These are phyloP conservation scores for Yponomeuta sedellus DNA, from an alignment of 2,888 invertebrate species.

Conservation along the genomic window DNA sequence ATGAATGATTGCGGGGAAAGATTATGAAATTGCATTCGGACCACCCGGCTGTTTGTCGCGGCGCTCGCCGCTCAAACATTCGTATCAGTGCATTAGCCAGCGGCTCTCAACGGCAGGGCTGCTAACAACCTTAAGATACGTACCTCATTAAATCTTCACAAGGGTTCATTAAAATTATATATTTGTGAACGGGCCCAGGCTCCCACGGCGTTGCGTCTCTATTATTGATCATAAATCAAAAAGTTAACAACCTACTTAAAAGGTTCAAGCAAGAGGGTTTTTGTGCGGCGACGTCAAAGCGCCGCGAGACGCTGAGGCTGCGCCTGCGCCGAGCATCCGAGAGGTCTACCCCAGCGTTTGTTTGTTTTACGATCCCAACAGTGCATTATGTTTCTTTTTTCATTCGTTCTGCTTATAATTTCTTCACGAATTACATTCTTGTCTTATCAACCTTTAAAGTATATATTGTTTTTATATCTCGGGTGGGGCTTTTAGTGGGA, in stretches of 20 bases:
- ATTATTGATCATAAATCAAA: conserved; percentile 77
- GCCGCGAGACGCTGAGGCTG: conserved; percentile 49
- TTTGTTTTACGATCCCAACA: conserved; percentile 74
- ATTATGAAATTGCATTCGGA: conserved; percentile 39
- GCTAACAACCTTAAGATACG: conserved; percentile 23
- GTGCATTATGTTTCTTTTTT: conserved; percentile 68
- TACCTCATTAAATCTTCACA: conserved; percentile 60
- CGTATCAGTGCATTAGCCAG: conserved; percentile 14
- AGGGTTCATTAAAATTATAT: conserved; percentile 71
- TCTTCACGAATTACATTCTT: conserved; percentile 52
- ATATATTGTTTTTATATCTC: conserved; percentile 32
- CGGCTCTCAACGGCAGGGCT: not conserved
- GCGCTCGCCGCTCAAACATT: not conserved
- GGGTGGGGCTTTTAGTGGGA: conserved; percentile 30
- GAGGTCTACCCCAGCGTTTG: conserved; percentile 61
- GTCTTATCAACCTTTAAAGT: conserved; percentile 52
- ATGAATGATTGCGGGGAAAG: conserved; percentile 25
- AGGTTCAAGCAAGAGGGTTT: conserved; percentile 69
- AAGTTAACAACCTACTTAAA: conserved; percentile 77
- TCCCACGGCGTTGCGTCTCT: conserved; percentile 75
- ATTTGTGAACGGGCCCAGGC: conserved; percentile 65
- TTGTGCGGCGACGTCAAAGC: conserved; percentile 67
- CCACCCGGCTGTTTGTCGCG: conserved; percentile 43
- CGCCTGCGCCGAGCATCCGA: conserved; percentile 36
- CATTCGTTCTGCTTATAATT: conserved; percentile 53